These are phyloP conservation scores for Sycophila texana DNA, from an alignment of 2,888 invertebrate species.

Conservation along the genomic window DNA sequence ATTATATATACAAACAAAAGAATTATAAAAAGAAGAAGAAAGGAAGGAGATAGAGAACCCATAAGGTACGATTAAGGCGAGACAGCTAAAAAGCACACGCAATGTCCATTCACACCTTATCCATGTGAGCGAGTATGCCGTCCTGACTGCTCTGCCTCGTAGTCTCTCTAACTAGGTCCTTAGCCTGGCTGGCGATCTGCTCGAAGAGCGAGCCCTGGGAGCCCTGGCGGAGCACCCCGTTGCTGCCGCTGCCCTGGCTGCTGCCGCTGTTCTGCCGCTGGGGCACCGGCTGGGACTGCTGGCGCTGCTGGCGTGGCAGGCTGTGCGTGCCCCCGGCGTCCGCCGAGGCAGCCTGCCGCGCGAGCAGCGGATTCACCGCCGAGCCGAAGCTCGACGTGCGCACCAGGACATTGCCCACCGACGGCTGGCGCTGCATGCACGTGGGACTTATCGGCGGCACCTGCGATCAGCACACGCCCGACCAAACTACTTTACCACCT, in stretches of 20 bases:
- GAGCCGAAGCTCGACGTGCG: slow-evolving; percentile 82
- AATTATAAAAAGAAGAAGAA: too few relatives aligned
- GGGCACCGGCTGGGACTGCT: slow-evolving; percentile 45
- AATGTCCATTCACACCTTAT: slow-evolving; percentile 81
- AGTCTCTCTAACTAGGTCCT: slow-evolving; percentile 91
- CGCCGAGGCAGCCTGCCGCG: slow-evolving; percentile 63
- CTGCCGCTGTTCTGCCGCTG: slow-evolving; percentile 64
- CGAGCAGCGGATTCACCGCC: slow-evolving; percentile 61
- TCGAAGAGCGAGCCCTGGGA: slow-evolving; percentile 91
- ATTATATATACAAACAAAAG: too few relatives aligned
- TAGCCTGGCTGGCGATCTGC: slow-evolving; percentile 91
- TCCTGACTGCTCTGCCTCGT: slow-evolving; percentile 93
- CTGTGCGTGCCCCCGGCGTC: slow-evolving; percentile 60
- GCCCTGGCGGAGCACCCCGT: slow-evolving; percentile 79
- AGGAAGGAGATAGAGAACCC: too few relatives aligned
- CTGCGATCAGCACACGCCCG: slow-evolving; percentile 64
- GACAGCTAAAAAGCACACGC: background rate
- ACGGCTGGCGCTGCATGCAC: slow-evolving; percentile 79
- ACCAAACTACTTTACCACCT: background rate
- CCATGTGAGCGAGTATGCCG: slow-evolving; percentile 91
- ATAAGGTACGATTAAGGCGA: too few relatives aligned
- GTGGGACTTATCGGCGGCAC: slow-evolving; percentile 78
- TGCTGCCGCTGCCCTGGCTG: slow-evolving; percentile 59
- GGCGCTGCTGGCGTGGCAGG: slow-evolving; percentile 62
- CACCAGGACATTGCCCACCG: slow-evolving; percentile 80